Evolutionary conservation across 2,888 invertebrate genomes (phyloP).

Genomic region (Iselma pallidipennis): DNA sequence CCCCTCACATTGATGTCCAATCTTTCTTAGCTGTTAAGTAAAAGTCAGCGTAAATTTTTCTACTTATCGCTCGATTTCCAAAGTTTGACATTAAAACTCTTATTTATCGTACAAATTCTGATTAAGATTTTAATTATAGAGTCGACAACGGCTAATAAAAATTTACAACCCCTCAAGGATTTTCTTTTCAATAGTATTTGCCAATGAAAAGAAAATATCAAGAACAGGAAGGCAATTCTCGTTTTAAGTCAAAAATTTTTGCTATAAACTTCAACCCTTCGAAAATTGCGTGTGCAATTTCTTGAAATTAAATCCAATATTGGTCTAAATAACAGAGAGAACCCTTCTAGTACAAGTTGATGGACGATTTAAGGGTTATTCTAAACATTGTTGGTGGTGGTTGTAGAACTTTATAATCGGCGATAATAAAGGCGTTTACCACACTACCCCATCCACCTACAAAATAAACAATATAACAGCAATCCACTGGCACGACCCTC

Average conservation of each 20-base stretch:
- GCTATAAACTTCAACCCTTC: not conserved
- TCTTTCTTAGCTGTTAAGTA: slow-evolving; percentile 22
- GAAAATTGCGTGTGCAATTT: too few relatives aligned
- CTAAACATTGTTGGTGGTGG: slow-evolving; percentile 17
- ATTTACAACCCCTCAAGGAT: slow-evolving; percentile 21
- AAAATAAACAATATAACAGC: slow-evolving; percentile 36
- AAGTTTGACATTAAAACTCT: slow-evolving; percentile 36
- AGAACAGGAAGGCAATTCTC: not conserved
- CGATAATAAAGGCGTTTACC: slow-evolving; percentile 37
- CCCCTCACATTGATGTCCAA: too few relatives aligned
- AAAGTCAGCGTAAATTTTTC: slow-evolving; percentile 35
- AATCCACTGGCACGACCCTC: slow-evolving; percentile 40
- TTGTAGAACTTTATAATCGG: slow-evolving; percentile 34
- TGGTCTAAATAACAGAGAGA: not conserved
- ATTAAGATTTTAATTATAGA: slow-evolving; percentile 37
- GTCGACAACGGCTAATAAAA: slow-evolving; percentile 28
- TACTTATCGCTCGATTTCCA: slow-evolving; percentile 32
- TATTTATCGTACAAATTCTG: slow-evolving; percentile 39
- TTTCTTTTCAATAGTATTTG: not conserved
- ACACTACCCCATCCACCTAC: not conserved
- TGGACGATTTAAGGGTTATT: slow-evolving; percentile 26
- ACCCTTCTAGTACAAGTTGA: slow-evolving; percentile 31
- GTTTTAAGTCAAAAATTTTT: too few relatives aligned
- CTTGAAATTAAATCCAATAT: not conserved
- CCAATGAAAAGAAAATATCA: not conserved